Base-by-base conservation (phyloP, 2,888 invertebrate genomes). In the Heteromurus nitidus region DNA sequence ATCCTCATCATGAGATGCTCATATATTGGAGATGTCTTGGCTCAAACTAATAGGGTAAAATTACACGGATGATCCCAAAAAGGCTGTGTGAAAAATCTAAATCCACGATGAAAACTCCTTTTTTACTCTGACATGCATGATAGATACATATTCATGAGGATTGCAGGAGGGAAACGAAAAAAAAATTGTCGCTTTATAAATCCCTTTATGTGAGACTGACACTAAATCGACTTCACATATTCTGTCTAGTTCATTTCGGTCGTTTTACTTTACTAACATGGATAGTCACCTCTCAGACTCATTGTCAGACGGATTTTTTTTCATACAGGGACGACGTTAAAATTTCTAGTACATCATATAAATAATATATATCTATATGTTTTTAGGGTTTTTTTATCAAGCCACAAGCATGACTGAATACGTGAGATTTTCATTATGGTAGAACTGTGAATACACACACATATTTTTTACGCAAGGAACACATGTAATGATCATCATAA, bases 61-160 rank as follows among this genome's bases (percentile, higher is more conserved):
- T 73, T 73, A 73, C 73, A 73, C 36, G 73, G 73, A 73, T 73
- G 53, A 73, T 73, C 64, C 73, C 64, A 73, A 73, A 73, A 73
- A 53, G 73, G 73, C 64, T 64, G 73, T 64, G 73, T 73, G 73
- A 73, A 73, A 73, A 73, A 73, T 73, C 36, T 53, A 44, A 64
- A 73, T 73, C 73, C 73, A 64, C 53, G 42, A 22, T 24, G 64
- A 64, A 36, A 64, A 36, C 64, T 36, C n/a, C 24, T 64, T 42
- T 64, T 13, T 42, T 9, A 36, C n/a, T 64, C 42, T 22, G 64
- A 42, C 30, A 20, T 64, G 42, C 62, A 64, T 44, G 28, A 26
- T 26, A 26, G 28, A n/a, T 50, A 50, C n/a, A 47, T 67, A 67
- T 67, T 67, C 67, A 67, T 47, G 67, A 67, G 65, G 65, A 65